Percentiles rank a stretch among this genome's conserved stretches.
phyloP scores from a whole-genome alignment of 2,888 invertebrate genomes.

The Drymonia ruficornis region DNA sequence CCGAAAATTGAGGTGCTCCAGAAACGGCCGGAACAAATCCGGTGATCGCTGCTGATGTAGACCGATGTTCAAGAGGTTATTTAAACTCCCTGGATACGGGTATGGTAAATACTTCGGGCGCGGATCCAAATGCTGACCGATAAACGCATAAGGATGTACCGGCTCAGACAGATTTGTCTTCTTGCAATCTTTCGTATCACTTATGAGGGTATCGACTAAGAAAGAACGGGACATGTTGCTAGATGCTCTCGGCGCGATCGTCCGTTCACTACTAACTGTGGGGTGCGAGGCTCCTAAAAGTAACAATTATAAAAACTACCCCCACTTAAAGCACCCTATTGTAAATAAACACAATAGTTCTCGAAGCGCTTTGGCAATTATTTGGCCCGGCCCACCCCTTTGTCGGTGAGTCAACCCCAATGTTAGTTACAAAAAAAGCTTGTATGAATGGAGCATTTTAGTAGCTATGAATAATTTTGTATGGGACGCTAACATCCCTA shows the following conservation, averaged over 20 bases:
- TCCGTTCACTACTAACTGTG: constrained; percentile 63
- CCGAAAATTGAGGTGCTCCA: constrained; percentile 75
- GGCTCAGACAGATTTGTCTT: constrained; percentile 69
- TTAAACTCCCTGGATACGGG: constrained; percentile 86
- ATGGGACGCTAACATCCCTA: constrained; percentile 77
- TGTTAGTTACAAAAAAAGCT: constrained; percentile 64
- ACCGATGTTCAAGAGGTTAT: constrained; percentile 87
- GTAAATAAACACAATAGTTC: constrained; percentile 80
- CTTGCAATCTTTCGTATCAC: constrained; percentile 83
- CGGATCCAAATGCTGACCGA: constrained; percentile 64
- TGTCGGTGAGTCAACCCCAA: constrained; percentile 80
- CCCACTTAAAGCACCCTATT: constrained; percentile 82
- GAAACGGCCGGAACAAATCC: constrained; percentile 78
- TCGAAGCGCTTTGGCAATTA: constrained; percentile 84
- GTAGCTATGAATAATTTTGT: constrained; percentile 84
- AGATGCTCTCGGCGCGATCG: constrained; percentile 49
- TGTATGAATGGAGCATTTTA: constrained; percentile 79
- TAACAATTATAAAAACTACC: constrained; percentile 84
- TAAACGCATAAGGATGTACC: constrained; percentile 66
- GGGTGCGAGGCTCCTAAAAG: constrained; percentile 66
- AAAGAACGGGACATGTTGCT: constrained; percentile 91
- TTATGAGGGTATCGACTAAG: constrained; percentile 91
- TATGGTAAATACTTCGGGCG: constrained; percentile 85
- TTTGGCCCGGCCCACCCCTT: constrained; percentile 82
- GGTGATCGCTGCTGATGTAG: constrained; percentile 83